Evolutionary conservation across 2,888 invertebrate genomes (phyloP).

Genomic region (Bimastos eiseni): DNA sequence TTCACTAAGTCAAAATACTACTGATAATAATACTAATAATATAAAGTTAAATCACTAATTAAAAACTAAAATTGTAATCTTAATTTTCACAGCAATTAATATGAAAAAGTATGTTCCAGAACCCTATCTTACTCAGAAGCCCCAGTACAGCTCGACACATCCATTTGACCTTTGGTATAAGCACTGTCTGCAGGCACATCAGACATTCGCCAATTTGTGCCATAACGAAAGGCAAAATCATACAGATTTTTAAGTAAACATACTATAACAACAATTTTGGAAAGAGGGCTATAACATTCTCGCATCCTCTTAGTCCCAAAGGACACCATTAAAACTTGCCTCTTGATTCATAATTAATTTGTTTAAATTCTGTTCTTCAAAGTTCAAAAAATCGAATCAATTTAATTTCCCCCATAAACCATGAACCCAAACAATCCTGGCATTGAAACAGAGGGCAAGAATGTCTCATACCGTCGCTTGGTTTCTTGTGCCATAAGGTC

Average conservation of each 20-base stretch:
- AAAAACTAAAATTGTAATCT: neutral
- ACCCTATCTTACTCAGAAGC: neutral
- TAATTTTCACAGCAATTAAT: too few relatives aligned
- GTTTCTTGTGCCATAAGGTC: slow-evolving; percentile 24
- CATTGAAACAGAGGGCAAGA: slow-evolving; percentile 17
- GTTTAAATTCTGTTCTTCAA: neutral
- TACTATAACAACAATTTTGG: slow-evolving; percentile 13
- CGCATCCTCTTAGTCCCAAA: slow-evolving; percentile 2
- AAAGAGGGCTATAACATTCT: slow-evolving; percentile 13
- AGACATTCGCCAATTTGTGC: neutral
- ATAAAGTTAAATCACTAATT: neutral
- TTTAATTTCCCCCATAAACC: neutral
- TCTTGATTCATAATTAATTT: neutral
- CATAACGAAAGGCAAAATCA: neutral
- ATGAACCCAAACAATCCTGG: slow-evolving; percentile 5
- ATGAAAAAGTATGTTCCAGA: neutral
- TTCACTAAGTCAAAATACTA: neutral
- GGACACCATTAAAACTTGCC: neutral
- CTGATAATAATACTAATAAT: neutral
- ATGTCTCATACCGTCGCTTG: slow-evolving; percentile 23
- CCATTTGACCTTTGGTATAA: neutral
- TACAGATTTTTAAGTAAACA: neutral
- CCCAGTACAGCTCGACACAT: slow-evolving; percentile 17
- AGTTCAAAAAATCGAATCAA: neutral
- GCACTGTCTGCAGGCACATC: neutral